These are phyloP conservation scores for Hyles lineata DNA, from an alignment of 2,888 invertebrate species.

Conservation along the genomic window DNA sequence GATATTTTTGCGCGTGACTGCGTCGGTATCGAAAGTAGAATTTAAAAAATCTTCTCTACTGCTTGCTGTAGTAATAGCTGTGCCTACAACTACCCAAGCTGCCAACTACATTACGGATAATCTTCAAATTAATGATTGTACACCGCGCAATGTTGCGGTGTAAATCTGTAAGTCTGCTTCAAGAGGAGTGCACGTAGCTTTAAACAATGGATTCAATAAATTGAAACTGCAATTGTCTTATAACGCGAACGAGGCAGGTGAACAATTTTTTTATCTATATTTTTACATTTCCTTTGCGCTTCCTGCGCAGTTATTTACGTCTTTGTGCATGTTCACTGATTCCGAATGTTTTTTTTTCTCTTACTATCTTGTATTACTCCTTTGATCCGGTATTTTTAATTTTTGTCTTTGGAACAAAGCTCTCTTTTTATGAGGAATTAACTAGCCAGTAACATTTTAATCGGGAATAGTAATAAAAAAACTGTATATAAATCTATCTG, in stretches of 20 bases:
- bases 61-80: not conserved
- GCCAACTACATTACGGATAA: not conserved
- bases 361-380: not conserved
- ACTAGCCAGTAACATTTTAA: too few species aligned
- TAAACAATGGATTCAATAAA: not conserved
- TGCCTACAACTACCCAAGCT: not conserved
- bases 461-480: too few species aligned
- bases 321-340: not conserved
- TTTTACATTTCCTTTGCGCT: not conserved
- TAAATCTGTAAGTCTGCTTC: not conserved
- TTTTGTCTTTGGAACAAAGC: not conserved
- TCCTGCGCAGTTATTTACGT: not conserved
- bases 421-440: too few species aligned
- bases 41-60: conserved; percentile 43
- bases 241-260: not conserved
- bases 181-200: not conserved
- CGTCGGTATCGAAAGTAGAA: conserved; percentile 46
- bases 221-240: not conserved
- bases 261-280: not conserved
- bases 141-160: not conserved
- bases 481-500: too few species aligned
- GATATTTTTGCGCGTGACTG: conserved; percentile 49
- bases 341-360: conserved; percentile 11
- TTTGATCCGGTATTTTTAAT: not conserved
- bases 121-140: conserved; percentile 1